Evolutionary conservation across 2,113 vertebrate genomes (phyloP).

Genomic region (Damaliscus lunatus): DNA sequence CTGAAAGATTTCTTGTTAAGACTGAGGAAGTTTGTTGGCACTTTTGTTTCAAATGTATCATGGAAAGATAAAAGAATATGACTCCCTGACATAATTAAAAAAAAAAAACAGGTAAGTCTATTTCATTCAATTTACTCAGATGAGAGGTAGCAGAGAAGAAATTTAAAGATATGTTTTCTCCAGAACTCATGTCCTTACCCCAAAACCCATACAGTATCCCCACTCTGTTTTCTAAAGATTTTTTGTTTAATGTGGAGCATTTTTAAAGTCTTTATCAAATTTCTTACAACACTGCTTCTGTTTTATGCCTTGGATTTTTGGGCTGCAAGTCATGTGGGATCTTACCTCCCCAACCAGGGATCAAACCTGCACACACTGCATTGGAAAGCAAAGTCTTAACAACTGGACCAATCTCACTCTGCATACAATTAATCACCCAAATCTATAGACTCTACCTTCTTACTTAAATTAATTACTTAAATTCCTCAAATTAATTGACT

Average conservation of each 20-base stretch:
- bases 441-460: neutral
- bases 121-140: neutral
- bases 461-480: neutral
- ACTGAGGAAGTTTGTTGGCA: neutral
- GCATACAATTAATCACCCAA: neutral
- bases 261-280: neutral
- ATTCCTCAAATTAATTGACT: neutral
- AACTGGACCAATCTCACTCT: neutral
- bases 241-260: neutral
- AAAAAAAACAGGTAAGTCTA: neutral
- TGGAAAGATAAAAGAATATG: neutral
- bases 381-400: neutral
- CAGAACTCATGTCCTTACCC: neutral
- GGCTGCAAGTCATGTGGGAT: neutral
- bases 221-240: neutral
- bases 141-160: neutral
- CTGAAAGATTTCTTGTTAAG: neutral
- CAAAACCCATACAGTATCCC: neutral
- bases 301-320: neutral
- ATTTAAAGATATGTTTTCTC: neutral
- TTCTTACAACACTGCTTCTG: neutral
- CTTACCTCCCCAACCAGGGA: neutral
- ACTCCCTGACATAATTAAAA: neutral
- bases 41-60: neutral
- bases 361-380: accelerated